Evolutionary conservation across 2,797 vertebrate species (phyloP), one percentile per base, ranked within the genome.

Genomic region (Corythornis leucogaster): DNA sequence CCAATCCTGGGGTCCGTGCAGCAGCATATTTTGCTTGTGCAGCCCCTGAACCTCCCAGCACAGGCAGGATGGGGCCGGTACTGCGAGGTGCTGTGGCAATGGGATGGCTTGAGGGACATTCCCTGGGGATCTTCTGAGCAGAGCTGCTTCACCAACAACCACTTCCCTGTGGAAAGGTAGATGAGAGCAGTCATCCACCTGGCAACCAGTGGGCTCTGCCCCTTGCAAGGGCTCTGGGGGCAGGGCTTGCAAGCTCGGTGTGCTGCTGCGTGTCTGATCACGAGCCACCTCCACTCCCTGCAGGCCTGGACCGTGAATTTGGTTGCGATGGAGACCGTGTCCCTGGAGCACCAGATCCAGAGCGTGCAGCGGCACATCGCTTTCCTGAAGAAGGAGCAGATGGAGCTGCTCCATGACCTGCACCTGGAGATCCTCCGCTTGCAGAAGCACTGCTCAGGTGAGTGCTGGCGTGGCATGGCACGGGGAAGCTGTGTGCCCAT

Each of bases 371-470:
- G 99, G 89, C 99, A 98, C 97, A 97, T 99, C 38, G 94, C 98
- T 21, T 99, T 99, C 97, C 98, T 99, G 89, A 98, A 99, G 86
- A 98, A 99, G 96, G 99, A 99, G 96, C 99, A 99, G 96, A 98
- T 99, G 95, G 98, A 98, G 59, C 85, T 99, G 89, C 98, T 99
- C 38, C 98, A 99, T 3, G 99, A 98, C 92, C 98, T 99, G 93
- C 99, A 99, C 96, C 97, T 99, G 97, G 99, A 99, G 97, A 99
- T 99, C 97, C 98, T 99, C 26, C 98, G 98, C 89, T 89, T 99
- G 96, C 99, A 99, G 98, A 99, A 99, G 93, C 98, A 98, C 96
- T 99, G 99, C 96, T 98, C 98, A 97, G 99, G 99, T 99, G 96
- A 98, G 97, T 16, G 1, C 1, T 8, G 25, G 53, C 12, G 6